Conservation (phyloP, 1,140 invertebrate genomes). For the Anoplophora glabripennis region DNA sequence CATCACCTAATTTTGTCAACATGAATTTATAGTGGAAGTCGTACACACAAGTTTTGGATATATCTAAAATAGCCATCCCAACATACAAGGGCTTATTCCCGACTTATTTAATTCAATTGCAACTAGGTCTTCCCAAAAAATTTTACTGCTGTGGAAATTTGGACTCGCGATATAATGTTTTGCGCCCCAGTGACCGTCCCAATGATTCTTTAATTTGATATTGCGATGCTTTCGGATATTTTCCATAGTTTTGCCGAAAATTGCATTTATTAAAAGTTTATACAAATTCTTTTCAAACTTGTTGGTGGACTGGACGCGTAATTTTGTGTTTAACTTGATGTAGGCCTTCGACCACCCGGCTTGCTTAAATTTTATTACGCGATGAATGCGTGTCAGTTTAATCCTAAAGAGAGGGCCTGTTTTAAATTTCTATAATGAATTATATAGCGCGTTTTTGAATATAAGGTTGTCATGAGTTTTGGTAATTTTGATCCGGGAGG, state of each 20-base stretch:
- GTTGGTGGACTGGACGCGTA: slow-evolving; percentile 39
- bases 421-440: slow-evolving; percentile 54
- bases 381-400: slow-evolving; percentile 51
- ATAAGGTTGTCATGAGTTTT: slow-evolving; percentile 20
- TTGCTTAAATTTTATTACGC: slow-evolving; percentile 55
- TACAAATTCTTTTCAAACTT: slow-evolving; percentile 55
- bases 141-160: slow-evolving; percentile 22
- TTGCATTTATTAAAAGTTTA: slow-evolving; percentile 50
- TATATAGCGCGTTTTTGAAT: slow-evolving; percentile 32
- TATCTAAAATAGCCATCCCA: slow-evolving; percentile 48
- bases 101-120: slow-evolving; percentile 45
- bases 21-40: slow-evolving; percentile 39
- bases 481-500: slow-evolving; percentile 31
- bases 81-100: slow-evolving; percentile 49
- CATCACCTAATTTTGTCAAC: slow-evolving; percentile 16
- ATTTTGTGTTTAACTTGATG: slow-evolving; percentile 48
- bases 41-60: slow-evolving; percentile 37
- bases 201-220: slow-evolving; percentile 17
- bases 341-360: slow-evolving; percentile 50
- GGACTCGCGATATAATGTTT: slow-evolving; percentile 19
- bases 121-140: slow-evolving; percentile 44
- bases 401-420: slow-evolving; percentile 52
- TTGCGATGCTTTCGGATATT: slow-evolving; percentile 39
- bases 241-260: slow-evolving; percentile 53
- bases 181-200: slow-evolving; percentile 19